Conservation (phyloP, 2,888 invertebrate species). For the Cinara cedri region DNA sequence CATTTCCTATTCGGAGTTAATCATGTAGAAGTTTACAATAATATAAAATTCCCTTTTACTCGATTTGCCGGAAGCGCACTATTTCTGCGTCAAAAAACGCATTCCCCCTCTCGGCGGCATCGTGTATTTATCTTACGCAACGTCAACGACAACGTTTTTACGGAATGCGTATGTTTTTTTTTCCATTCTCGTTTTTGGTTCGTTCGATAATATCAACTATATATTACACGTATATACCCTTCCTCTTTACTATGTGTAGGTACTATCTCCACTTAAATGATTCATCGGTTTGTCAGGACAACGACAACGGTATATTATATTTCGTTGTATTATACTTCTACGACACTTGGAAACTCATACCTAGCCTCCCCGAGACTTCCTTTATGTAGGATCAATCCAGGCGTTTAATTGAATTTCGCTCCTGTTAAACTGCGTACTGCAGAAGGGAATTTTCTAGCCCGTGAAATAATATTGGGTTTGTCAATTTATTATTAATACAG, state of each 20-base stretch:
- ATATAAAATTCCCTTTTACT: conserved; percentile 57
- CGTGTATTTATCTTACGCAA: conserved; percentile 50
- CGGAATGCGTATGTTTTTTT: conserved; percentile 47
- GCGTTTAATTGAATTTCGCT: conserved; percentile 49
- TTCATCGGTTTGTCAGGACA: conserved; percentile 27
- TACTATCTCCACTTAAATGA: conserved; percentile 17
- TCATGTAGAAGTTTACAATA: conserved; percentile 56
- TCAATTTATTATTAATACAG: conserved; percentile 25
- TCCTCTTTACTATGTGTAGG: neutral
- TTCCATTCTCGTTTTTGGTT: conserved; percentile 34
- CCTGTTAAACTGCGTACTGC: neutral
- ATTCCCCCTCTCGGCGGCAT: conserved; percentile 19
- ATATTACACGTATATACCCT: too few species aligned
- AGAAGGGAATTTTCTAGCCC: neutral
- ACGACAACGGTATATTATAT: conserved; percentile 22
- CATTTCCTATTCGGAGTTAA: conserved; percentile 55
- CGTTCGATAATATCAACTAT: conserved; percentile 36
- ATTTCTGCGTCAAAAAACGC: conserved; percentile 57
- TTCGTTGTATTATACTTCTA: conserved; percentile 19
- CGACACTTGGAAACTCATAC: neutral
- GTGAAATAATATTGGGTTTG: neutral
- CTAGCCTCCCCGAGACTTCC: neutral
- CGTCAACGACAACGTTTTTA: conserved; percentile 44
- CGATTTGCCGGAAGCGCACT: conserved; percentile 56
- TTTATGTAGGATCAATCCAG: conserved; percentile 6